A percentile compares a stretch with the other conserved stretches of the same genome.
Conservation (phyloP, 2,888 invertebrate species). For the Mylabris sibirica region DNA sequence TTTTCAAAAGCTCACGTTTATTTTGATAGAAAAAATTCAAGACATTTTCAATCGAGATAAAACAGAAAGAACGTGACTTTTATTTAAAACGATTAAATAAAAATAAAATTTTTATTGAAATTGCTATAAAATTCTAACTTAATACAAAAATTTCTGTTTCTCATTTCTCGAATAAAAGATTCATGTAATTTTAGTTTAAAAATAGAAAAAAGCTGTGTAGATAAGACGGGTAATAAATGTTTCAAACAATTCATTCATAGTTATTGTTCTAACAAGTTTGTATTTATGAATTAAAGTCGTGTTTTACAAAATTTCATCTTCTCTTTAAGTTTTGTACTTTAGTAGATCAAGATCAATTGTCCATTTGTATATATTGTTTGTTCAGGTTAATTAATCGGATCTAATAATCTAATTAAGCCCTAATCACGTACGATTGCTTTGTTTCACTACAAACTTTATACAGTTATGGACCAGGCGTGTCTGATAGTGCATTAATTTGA, state of each 20-base stretch:
- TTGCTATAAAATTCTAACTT: not conserved
- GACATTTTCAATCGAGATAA: not conserved
- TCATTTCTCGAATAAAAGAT: not conserved
- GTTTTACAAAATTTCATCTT: not conserved
- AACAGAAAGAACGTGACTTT: not conserved
- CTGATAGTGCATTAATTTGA: too few relatives aligned
- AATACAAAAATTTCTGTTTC: not conserved
- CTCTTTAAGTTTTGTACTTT: not conserved
- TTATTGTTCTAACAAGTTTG: not conserved
- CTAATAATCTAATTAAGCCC: not conserved
- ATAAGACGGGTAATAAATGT: not conserved
- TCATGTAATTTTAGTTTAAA: not conserved
- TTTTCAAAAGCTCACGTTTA: not conserved
- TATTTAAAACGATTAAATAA: not conserved
- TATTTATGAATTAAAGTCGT: not conserved
- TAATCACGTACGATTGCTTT: not conserved
- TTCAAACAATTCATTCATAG: not conserved
- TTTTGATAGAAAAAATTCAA: not conserved
- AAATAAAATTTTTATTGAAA: not conserved
- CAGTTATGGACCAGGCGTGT: too few relatives aligned
- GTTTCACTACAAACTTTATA: not conserved
- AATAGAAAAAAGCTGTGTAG: not conserved
- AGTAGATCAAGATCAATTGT: too few relatives aligned
- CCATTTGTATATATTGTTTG: not conserved
- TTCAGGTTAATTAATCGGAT: constrained; percentile 1